These are phyloP conservation scores for Helostoma temminkii DNA, from an alignment of 2,797 vertebrate genomes.

Conservation along the genomic window DNA sequence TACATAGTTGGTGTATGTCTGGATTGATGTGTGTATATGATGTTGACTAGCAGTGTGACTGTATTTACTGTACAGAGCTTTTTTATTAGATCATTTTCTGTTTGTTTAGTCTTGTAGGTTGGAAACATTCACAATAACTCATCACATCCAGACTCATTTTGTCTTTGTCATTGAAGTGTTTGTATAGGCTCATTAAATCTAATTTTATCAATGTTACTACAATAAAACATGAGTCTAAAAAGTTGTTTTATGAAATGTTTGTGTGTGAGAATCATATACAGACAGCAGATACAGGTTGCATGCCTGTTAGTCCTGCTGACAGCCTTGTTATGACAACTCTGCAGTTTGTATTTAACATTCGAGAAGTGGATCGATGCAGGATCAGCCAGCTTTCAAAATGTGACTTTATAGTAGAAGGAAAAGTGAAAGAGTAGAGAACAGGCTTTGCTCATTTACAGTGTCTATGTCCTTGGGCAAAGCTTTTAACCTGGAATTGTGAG, in stretches of 20 bases:
- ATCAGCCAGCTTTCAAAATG: constrained; percentile 64
- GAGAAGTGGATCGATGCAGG: constrained; percentile 79
- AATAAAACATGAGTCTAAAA: constrained; percentile 74
- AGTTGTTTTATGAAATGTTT: not conserved
- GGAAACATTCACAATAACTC: constrained; percentile 54
- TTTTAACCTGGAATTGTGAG: not conserved
- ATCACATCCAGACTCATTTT: constrained; percentile 33
- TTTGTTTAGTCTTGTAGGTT: constrained; percentile 69
- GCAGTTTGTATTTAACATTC: constrained; percentile 32
- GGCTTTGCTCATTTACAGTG: not conserved
- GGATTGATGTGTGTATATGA: constrained; percentile 63
- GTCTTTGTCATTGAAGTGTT: constrained; percentile 59
- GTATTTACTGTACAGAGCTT: constrained; percentile 72
- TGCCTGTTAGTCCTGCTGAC: not conserved
- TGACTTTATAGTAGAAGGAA: not conserved
- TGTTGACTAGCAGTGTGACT: constrained; percentile 61
- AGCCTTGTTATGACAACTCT: constrained; percentile 9
- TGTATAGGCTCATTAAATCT: constrained; percentile 66
- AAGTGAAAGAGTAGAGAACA: not conserved
- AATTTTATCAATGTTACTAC: constrained; percentile 75
- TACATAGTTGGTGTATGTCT: constrained; percentile 79
- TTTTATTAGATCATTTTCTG: constrained; percentile 58
- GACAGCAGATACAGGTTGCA: not conserved
- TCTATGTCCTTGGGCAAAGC: not conserved
- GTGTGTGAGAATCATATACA: not conserved